Conservation (phyloP, 2,797 vertebrate genomes). For the Staurois parvus region DNA sequence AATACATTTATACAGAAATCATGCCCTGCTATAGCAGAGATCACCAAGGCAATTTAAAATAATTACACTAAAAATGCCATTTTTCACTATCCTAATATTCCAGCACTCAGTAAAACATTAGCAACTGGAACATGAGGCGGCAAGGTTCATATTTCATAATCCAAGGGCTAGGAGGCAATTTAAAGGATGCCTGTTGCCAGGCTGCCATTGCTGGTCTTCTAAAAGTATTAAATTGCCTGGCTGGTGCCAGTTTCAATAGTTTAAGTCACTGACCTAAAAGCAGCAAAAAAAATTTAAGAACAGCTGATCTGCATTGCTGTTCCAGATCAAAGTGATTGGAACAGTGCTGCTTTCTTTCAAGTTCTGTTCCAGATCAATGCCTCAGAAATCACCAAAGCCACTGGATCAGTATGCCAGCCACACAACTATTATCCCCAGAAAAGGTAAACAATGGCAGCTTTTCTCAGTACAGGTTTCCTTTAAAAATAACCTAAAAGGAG, state of each 20-base stretch:
- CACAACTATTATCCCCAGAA: too few relatives aligned
- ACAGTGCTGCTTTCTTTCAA: too few relatives aligned
- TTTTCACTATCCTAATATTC: not conserved
- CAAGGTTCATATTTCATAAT: not conserved
- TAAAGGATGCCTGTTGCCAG: too few relatives aligned
- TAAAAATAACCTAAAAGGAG: not conserved
- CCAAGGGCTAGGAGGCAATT: not conserved
- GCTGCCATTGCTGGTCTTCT: too few relatives aligned
- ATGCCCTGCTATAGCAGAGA: constrained; percentile 1
- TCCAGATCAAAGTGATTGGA: too few relatives aligned
- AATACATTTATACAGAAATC: constrained; percentile 2
- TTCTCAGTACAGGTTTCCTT: not conserved
- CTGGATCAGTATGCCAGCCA: not conserved
- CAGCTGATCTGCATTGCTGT: too few relatives aligned
- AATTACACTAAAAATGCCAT: not conserved
- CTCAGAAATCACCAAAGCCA: not conserved
- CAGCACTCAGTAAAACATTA: constrained; percentile 5
- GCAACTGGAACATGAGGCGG: not conserved
- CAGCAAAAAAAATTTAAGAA: too few relatives aligned
- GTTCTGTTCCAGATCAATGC: too few relatives aligned
- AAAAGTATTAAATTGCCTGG: too few relatives aligned
- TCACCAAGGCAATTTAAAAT: constrained; percentile 20
- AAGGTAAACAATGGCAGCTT: not conserved
- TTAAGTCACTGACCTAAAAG: too few relatives aligned
- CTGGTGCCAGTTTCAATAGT: too few relatives aligned